Conservation (phyloP, 92 coral and sea anemone genomes). For the Zoanthus solanderi region DNA sequence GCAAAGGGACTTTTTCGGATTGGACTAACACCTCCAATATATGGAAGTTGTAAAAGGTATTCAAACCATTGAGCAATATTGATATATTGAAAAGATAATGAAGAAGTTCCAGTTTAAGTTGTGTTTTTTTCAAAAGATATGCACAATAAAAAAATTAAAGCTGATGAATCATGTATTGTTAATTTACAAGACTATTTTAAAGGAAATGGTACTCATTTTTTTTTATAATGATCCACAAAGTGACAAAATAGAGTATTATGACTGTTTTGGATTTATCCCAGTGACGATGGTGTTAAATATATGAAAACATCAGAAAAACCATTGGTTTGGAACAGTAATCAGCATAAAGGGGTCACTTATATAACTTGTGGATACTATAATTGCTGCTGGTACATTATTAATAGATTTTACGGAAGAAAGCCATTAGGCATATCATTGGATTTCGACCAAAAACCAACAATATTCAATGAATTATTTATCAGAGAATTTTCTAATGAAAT, state of each 20-base stretch:
- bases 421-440: conserved; percentile 6
- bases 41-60: conserved; percentile 8
- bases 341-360: neutral
- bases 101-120: neutral
- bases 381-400: neutral
- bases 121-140: conserved; percentile 1
- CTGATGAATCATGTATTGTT: neutral
- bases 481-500: neutral
- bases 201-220: neutral
- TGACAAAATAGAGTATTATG: conserved; percentile 1
- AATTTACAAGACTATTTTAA: neutral
- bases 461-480: neutral
- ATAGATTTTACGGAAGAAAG: neutral
- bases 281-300: neutral
- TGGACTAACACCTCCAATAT: neutral
- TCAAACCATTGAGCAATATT: neutral
- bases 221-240: neutral
- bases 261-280: neutral
- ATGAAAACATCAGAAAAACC: neutral
- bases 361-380: neutral
- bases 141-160: neutral
- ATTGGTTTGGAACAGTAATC: neutral
- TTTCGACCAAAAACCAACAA: neutral
- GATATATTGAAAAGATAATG: conserved; percentile 30
- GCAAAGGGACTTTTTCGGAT: neutral